phyloP scores from a whole-genome alignment of 2,888 invertebrate genomes.

The Chaetogeoica ovagalla region DNA sequence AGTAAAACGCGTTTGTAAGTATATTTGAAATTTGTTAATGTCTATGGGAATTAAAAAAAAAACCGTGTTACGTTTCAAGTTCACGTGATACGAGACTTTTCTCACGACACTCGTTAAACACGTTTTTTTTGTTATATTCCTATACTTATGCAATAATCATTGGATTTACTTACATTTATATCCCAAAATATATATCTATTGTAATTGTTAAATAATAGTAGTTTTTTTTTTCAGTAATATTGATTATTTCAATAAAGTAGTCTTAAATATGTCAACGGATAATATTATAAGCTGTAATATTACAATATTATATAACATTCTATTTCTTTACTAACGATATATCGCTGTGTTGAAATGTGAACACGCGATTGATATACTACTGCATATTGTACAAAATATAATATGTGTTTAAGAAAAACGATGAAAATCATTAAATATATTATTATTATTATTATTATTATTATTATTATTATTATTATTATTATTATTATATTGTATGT shows the following conservation, averaged over 20 bases:
- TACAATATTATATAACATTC: too few species aligned
- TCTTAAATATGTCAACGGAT: conserved; percentile 15
- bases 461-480: too few species aligned
- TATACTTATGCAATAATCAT: conserved; percentile 35
- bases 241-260: conserved; percentile 25
- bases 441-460: too few species aligned
- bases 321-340: too few species aligned
- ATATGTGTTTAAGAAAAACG: too few species aligned
- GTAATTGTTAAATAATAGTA: conserved; percentile 11
- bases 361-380: too few species aligned
- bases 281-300: not conserved
- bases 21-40: conserved; percentile 26
- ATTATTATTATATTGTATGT: too few species aligned
- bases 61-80: conserved; percentile 49
- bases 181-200: conserved; percentile 21
- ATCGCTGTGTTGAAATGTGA: too few species aligned
- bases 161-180: conserved; percentile 17
- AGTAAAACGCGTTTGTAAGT: conserved; percentile 36
- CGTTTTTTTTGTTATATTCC: conserved; percentile 29
- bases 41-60: conserved; percentile 23
- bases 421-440: too few species aligned
- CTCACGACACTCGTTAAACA: conserved; percentile 28
- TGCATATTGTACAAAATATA: too few species aligned
- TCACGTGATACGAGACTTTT: conserved; percentile 36
- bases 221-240: conserved; percentile 4